Evolutionary conservation across 2,888 invertebrate genomes (phyloP).

Genomic region (Sycophila texana): DNA sequence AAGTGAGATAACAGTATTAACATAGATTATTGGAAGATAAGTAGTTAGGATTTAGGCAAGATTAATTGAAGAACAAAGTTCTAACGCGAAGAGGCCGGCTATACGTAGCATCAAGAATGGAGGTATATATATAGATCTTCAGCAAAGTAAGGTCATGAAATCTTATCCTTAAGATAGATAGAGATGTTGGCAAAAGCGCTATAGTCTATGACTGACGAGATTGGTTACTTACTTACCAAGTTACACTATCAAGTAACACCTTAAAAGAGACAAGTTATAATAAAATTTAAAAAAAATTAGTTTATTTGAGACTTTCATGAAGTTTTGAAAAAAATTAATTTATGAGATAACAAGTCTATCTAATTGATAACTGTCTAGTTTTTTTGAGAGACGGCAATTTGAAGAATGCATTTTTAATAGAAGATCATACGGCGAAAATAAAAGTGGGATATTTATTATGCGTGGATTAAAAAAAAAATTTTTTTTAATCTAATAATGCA

Average conservation of each 20-base stretch:
- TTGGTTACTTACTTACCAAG: conserved; percentile 67
- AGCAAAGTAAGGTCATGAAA: conserved; percentile 55
- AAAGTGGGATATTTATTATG: no score
- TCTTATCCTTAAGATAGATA: conserved; percentile 43
- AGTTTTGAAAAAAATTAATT: no score
- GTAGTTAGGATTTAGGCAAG: conserved; percentile 69
- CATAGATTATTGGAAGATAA: conserved; percentile 60
- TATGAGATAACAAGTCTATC: no score
- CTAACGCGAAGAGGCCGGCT: conserved; percentile 35
- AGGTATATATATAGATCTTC: conserved; percentile 47
- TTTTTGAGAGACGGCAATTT: no score
- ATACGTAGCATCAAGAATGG: not conserved
- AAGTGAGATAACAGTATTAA: not conserved
- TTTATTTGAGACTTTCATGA: no score
- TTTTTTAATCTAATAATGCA: no score
- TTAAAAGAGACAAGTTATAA: not conserved
- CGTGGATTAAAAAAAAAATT: no score
- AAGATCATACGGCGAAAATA: no score
- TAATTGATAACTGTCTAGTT: no score
- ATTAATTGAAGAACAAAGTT: conserved; percentile 68
- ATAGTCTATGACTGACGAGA: conserved; percentile 59
- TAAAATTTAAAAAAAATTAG: not conserved
- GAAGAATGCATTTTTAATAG: no score
- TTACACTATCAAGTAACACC: conserved; percentile 57
- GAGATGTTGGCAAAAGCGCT: conserved; percentile 44